Evolutionary conservation across 2,797 vertebrate genomes (phyloP).

Genomic region (Centroberyx gerrardi): DNA sequence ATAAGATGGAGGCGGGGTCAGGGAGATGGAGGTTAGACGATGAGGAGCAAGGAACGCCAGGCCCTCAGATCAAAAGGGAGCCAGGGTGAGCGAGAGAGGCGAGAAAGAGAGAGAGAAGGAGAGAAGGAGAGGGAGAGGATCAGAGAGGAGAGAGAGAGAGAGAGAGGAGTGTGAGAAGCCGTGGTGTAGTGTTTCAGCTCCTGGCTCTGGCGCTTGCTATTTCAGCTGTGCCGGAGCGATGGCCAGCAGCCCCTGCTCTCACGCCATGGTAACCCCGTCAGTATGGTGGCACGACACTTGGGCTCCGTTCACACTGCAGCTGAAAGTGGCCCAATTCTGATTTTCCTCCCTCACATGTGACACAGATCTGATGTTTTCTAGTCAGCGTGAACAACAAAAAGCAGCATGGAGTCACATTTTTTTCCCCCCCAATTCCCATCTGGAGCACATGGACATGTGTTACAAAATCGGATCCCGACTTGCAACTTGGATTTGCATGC

Average conservation of each 20-base stretch:
- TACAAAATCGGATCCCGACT: constrained; percentile 18
- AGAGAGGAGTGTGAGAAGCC: constrained; percentile 49
- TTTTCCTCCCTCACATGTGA: not conserved
- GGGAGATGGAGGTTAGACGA: constrained; percentile 31
- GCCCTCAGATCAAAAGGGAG: constrained; percentile 64
- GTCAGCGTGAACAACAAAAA: not conserved
- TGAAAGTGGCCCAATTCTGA: constrained; percentile 9
- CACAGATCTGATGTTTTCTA: constrained; percentile 22
- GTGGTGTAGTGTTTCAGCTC: constrained; percentile 80
- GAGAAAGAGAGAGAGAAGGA: constrained; percentile 38
- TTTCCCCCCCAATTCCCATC: constrained; percentile 13
- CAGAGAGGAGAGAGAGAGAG: constrained; percentile 25
- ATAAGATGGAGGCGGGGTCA: constrained; percentile 1
- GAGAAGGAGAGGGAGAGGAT: constrained; percentile 37
- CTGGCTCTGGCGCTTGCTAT: constrained; percentile 80
- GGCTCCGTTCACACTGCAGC: constrained; percentile 39
- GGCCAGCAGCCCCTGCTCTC: constrained; percentile 84
- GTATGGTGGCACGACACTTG: constrained; percentile 52
- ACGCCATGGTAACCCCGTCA: constrained; percentile 79
- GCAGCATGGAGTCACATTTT: constrained; percentile 5
- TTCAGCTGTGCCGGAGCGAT: constrained; percentile 84
- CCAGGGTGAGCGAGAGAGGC: constrained; percentile 28
- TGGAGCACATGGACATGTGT: constrained; percentile 24
- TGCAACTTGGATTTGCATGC: not conserved
- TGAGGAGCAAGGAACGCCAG: constrained; percentile 44